Conservation (phyloP, 2,113 vertebrate genomes). For the Odocoileus virginianus region DNA sequence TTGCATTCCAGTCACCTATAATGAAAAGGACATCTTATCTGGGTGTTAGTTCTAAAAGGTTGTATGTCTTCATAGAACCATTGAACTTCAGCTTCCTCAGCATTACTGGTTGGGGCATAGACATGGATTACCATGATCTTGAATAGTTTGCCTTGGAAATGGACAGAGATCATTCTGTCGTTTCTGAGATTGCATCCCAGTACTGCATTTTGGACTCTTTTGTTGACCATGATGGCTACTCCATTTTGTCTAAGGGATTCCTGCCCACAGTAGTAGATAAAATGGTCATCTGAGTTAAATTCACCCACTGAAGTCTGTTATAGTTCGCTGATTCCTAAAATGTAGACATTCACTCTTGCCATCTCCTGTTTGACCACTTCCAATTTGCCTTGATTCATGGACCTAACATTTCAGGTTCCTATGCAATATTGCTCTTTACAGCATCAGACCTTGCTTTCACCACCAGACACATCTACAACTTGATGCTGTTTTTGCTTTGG, state of each 20-base stretch:
- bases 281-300: background rate
- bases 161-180: background rate
- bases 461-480: background rate
- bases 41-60: background rate
- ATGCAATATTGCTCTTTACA: background rate
- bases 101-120: background rate
- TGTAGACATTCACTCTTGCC: background rate
- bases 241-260: background rate
- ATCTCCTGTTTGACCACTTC: background rate
- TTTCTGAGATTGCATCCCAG: background rate
- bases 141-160: background rate
- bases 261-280: background rate
- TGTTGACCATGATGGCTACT: background rate
- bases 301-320: background rate
- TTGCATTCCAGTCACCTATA: background rate
- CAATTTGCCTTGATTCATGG: background rate
- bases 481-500: background rate
- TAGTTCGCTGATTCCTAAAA: background rate
- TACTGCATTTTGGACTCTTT: background rate
- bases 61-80: background rate
- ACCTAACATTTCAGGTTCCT: background rate
- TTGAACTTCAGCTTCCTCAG: background rate
- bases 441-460: accelerated
- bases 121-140: background rate
- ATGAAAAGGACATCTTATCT: background rate